phyloP scores from a whole-genome alignment of 2,797 vertebrate species.

The Takifugu ocellatus region DNA sequence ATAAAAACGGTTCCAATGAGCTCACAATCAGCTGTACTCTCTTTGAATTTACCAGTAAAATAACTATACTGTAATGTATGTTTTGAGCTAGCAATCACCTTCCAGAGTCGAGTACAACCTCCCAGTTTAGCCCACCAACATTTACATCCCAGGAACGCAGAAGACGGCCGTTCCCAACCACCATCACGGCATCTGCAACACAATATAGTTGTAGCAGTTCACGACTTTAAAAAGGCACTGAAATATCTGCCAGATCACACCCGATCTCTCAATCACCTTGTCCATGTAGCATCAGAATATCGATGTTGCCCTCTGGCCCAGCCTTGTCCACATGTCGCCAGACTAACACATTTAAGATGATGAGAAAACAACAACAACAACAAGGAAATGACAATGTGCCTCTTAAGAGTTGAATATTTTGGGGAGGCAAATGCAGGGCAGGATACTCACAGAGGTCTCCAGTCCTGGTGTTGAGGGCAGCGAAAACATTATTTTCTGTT shows the following conservation, averaged over 20 bases:
- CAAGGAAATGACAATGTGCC: too few species aligned
- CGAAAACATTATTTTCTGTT: slow-evolving; percentile 93
- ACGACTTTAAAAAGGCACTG: background rate
- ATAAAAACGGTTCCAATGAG: slow-evolving; percentile 9
- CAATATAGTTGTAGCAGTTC: background rate
- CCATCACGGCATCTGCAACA: slow-evolving; percentile 83
- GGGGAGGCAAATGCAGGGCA: background rate
- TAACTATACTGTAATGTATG: slow-evolving; percentile 56
- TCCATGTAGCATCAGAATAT: slow-evolving; percentile 83
- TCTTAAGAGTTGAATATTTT: too few species aligned
- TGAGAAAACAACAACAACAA: too few species aligned
- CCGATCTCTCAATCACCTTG: slow-evolving; percentile 77
- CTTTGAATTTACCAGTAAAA: background rate
- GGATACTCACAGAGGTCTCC: slow-evolving; percentile 89
- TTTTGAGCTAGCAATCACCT: slow-evolving; percentile 72
- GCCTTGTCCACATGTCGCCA: slow-evolving; percentile 95
- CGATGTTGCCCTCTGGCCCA: slow-evolving; percentile 84
- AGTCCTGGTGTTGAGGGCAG: slow-evolving; percentile 87
- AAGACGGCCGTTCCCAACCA: slow-evolving; percentile 85
- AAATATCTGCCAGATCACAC: background rate
- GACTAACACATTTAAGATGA: slow-evolving; percentile 67
- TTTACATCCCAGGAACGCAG: slow-evolving; percentile 95
- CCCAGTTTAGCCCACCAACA: slow-evolving; percentile 94
- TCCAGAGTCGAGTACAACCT: slow-evolving; percentile 86
- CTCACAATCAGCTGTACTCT: background rate